These are phyloP conservation scores for Tinamus guttatus DNA, from an alignment of 2,113 vertebrate species.

Conservation along the genomic window DNA sequence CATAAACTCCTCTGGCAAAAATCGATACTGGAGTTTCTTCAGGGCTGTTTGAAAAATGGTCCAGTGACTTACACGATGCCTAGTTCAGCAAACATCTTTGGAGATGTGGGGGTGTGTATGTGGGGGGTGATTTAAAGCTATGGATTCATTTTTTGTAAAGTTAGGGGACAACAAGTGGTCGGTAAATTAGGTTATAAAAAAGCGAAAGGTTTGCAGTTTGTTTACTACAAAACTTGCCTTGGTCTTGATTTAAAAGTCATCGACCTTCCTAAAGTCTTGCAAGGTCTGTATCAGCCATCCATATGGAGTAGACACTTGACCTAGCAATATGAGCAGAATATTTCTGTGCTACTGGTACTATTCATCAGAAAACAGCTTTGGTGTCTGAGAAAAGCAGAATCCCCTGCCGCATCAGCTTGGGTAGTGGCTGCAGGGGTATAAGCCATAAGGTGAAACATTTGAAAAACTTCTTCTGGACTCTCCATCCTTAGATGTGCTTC, in stretches of 20 bases:
- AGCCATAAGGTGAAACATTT: neutral
- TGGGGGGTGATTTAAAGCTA: neutral
- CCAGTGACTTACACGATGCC: neutral
- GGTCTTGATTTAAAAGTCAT: neutral
- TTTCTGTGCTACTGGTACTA: neutral
- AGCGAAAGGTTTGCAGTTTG: neutral
- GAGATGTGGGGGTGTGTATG: neutral
- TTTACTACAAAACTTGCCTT: neutral
- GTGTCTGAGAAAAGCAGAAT: neutral
- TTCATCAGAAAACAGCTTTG: neutral
- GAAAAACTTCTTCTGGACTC: neutral
- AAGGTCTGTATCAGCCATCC: neutral
- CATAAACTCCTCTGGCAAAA: neutral
- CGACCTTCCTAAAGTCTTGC: neutral
- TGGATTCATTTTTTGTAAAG: neutral
- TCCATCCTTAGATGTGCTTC: neutral
- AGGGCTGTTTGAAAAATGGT: neutral
- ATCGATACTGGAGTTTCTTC: slow-evolving; percentile 1
- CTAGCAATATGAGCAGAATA: neutral
- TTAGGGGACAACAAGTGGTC: neutral
- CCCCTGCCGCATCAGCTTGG: neutral
- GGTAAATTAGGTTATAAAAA: neutral
- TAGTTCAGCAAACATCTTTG: neutral
- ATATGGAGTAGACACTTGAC: neutral
- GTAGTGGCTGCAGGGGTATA: neutral